phyloP scores from a whole-genome alignment of 2,113 vertebrate species.

The Clarias batrachus region DNA sequence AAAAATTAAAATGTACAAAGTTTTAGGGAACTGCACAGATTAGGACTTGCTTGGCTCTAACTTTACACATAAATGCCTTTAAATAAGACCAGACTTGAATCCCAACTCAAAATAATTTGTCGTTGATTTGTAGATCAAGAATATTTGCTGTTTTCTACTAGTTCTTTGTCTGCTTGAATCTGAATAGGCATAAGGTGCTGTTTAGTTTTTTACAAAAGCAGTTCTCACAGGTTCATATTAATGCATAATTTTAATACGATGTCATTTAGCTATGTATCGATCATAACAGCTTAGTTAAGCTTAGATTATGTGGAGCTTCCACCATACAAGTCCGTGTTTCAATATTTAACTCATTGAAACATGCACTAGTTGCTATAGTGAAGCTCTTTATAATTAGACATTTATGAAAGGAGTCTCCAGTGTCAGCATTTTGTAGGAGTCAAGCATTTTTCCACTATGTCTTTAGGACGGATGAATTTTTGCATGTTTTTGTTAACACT shows the following conservation, averaged over 20 bases:
- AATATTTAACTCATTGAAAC: too few species aligned
- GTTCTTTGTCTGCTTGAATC: background rate
- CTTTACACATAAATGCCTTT: background rate
- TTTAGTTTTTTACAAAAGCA: background rate
- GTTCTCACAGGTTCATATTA: background rate
- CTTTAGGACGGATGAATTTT: background rate
- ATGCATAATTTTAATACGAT: background rate
- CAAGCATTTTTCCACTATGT: background rate
- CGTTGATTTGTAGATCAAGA: background rate
- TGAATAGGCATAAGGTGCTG: background rate
- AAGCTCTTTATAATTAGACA: background rate
- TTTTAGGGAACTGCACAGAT: background rate
- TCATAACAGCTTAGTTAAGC: background rate
- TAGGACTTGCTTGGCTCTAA: background rate
- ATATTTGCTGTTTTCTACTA: too few species aligned
- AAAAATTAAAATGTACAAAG: background rate
- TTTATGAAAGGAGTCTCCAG: background rate
- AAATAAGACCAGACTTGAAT: background rate
- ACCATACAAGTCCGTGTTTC: too few species aligned
- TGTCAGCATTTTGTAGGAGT: background rate
- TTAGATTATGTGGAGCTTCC: too few species aligned
- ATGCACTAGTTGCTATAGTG: background rate
- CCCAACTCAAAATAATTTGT: background rate
- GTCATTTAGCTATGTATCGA: background rate
- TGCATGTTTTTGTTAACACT: background rate